Percentiles rank a stretch among this genome's conserved stretches.
These are phyloP conservation scores for Agrotis puta DNA, from an alignment of 2,888 invertebrate species.

Conservation along the genomic window DNA sequence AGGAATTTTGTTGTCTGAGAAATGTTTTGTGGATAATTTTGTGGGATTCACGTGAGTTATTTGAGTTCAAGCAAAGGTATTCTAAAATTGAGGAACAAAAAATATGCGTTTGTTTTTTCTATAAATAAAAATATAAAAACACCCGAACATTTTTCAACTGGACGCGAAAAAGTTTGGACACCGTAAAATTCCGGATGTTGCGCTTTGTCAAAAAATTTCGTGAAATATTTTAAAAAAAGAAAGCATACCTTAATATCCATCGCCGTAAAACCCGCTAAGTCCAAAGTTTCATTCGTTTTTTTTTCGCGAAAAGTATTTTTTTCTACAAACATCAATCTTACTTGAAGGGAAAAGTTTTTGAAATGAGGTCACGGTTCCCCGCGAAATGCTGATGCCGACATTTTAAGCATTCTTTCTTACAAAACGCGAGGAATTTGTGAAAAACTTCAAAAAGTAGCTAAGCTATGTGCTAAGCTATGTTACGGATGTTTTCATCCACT, in stretches of 20 bases:
- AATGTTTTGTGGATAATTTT: not conserved
- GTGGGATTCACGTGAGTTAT: not conserved
- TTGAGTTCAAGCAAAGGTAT: not conserved
- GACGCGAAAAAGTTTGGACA: constrained; percentile 28
- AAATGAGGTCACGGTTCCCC: constrained; percentile 84
- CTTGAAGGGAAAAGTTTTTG: constrained; percentile 81
- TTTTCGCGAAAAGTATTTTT: constrained; percentile 72
- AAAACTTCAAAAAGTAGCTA: constrained; percentile 71
- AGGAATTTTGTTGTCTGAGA: not conserved
- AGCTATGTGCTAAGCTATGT: constrained; percentile 64
- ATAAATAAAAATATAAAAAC: not conserved
- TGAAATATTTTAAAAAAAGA: constrained; percentile 47
- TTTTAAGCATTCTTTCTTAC: constrained; percentile 81
- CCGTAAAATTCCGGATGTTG: constrained; percentile 16
- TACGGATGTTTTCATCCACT: constrained; percentile 35
- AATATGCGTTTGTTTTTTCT: not conserved
- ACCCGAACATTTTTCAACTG: constrained; percentile 5
- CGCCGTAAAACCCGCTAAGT: constrained; percentile 46
- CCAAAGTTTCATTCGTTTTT: constrained; percentile 67
- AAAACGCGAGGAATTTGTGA: constrained; percentile 76
- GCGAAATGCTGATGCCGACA: constrained; percentile 79
- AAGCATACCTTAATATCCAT: constrained; percentile 59
- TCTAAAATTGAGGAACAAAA: not conserved
- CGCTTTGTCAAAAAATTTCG: constrained; percentile 40
- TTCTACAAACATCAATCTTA: constrained; percentile 85